Evolutionary conservation across 30 jellyfish, hydroid and myxozoan genomes (phyloP), one percentile per base, ranked within the genome.

Genomic region (Aurelia sp.): DNA sequence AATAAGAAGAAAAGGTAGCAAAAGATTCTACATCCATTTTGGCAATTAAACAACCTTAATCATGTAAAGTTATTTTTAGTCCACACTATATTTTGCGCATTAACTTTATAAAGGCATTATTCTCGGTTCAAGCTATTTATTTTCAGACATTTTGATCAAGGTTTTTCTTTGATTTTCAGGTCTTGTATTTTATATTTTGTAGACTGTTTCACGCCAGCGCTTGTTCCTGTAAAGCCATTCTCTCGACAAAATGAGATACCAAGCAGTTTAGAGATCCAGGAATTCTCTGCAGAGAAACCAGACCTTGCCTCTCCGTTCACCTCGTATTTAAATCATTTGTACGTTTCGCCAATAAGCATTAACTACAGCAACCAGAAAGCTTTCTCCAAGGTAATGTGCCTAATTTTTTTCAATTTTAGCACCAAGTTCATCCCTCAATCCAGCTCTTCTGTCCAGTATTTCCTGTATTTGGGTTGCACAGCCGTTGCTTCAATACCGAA

Each of bases 121-220:
- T 40, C 51, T 40, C 8, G 3, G 8, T 8, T 40, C 51, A 4
- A 5, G 21, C 16, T 0, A 13, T 64, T 64, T 44, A 44, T 7
- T 30, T 13, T 21, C 22, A 21, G 41, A 30, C 22, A 21, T 21
- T 17, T n/a, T 33, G 76, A 21, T 11, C 53, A 66, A 30, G 17
- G 3, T 6, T 72, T 33, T 10, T 8, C 18, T 72, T 72, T 44
- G 40, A 23, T 22, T 17, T 20, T 44, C 17, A 66, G 22, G 10
- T 0, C 44, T 72, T 37, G 50, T 37, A 7, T 23, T 59, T 6
- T 19, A 57, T 22, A 19, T 50, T 35, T 70, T 78, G 48, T 63
- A 93, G 98, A 93, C 64, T 88, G 97, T 58, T 93, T 48, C 74
- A 89, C 96, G 47, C 96, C 97, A 41, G 78, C 98, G 15, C 90